These are phyloP conservation scores for Aldrovandia affinis DNA, from an alignment of 2,797 vertebrate genomes.

Conservation along the genomic window DNA sequence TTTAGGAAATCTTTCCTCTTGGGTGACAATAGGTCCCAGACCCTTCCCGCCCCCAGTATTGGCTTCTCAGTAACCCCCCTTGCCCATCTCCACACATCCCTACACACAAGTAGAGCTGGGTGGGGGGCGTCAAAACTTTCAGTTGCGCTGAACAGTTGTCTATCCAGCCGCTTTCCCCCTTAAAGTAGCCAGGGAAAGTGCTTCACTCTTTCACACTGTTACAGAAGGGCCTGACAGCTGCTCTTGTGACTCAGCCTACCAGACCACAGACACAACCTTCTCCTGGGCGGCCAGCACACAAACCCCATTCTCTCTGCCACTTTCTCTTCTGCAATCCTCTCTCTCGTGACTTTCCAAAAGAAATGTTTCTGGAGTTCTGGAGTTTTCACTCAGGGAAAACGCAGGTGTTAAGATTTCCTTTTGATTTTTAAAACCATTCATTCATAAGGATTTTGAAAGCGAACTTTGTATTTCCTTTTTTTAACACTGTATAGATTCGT, in stretches of 20 bases:
- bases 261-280: constrained; percentile 41
- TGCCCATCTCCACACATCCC: constrained; percentile 5
- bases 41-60: constrained; percentile 44
- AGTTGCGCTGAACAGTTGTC: constrained; percentile 61
- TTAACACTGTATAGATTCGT: too few relatives aligned
- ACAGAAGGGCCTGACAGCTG: constrained; percentile 64
- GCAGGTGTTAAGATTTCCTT: constrained; percentile 21
- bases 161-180: constrained; percentile 51
- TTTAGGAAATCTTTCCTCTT: constrained; percentile 58
- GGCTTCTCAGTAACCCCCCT: constrained; percentile 52
- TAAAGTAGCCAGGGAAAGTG: constrained; percentile 57
- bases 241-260: constrained; percentile 30
- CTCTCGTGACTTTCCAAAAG: neutral
- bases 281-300: constrained; percentile 41
- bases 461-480: neutral
- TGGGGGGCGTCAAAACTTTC: constrained; percentile 56
- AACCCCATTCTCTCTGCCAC: constrained; percentile 21
- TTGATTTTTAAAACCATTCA: constrained; percentile 32
- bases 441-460: neutral
- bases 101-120: constrained; percentile 28
- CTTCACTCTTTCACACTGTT: constrained; percentile 54
- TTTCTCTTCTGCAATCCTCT: constrained; percentile 26
- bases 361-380: neutral
- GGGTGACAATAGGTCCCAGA: constrained; percentile 44
- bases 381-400: neutral